Base-by-base conservation (phyloP, 2,797 vertebrate species). In the Acanthopagrus latus region DNA sequence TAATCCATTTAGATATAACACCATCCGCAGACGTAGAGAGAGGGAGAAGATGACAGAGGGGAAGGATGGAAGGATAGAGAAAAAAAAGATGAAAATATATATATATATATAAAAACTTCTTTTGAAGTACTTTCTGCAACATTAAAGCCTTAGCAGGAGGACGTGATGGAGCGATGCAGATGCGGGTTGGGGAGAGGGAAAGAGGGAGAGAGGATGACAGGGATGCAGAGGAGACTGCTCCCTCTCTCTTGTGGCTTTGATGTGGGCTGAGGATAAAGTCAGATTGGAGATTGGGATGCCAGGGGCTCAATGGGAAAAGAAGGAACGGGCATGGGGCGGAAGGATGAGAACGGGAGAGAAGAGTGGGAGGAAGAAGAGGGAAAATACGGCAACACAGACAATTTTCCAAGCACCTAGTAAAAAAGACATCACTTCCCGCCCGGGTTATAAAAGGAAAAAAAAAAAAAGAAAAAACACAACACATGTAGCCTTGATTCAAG, bases 231-330 rank as follows among this genome's bases (percentile, higher is more conserved):
- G 88, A 90, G 84, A 85, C 84, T 80, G 87, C 89, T 86, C 73
- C 68, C 65, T 67, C 80, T 85, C 89, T 86, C 85, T 65, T 64
- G 68, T 74, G 77, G 80, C 91, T 92, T 91, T 93, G 89, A 92
- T 92, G 91, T 91, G 85, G 88, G 88, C 83, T 86, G 84, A 89
- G 91, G 89, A 91, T 93, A 91, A 91, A 93, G 87, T 92, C 88
- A 90, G 90, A 93, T 90, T 84, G 86, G 85, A 86, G 90, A 92
- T 81, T 62, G 80, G 90, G 90, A 90, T 89, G 89, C 93, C 91
- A 87, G 81, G 74, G 90, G 91, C 90, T 88, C 86, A 70, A 75
- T 68, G 71, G 83, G 73, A 88, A 85, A 85, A 81, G 86, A 83
- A 69, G 88, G 76, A 86, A 76, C 7, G 50, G 86, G 85, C 70